Evolutionary conservation across 2,888 invertebrate species (phyloP), one percentile per base, ranked within the genome.

Genomic region (Folsomia manolachei): DNA sequence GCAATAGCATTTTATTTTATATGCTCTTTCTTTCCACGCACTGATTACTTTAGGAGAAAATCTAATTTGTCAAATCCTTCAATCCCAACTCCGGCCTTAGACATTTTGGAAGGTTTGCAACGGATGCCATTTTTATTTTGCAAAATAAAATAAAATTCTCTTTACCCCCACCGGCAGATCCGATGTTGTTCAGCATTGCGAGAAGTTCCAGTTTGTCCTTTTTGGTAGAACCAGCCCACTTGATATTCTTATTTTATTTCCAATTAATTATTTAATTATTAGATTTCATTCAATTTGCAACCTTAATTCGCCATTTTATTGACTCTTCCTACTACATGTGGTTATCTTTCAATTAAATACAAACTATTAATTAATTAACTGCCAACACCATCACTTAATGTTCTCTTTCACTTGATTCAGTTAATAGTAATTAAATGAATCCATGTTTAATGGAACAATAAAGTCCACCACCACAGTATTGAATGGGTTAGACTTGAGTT

Each of bases 181-280:
- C 79, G 62, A 81, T 79, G 72, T 79, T 81, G 70, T 81, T 81
- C 70, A 81, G 69, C 81, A 81, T 81, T 25, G 79, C 78, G 71
- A 80, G 77, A 63, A 80, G 76, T 79, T 80, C 80, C 80, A 80
- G 80, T 71, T 79, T 80, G 78, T 76, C 75, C 75, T 72, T 25
- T 25, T 66, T n/a, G n/a, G 39, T 9, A 39, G 39, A 9, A 4
- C 14, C 14, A 39, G 4, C 39, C 39, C 39, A 39, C 39, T 39
- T 39, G n/a, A n/a, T n/a, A n/a, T 56, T 56, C 56, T 56, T 19
- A 19, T 7, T 9, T 51, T 51, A 51, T n/a, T 56, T 56, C 56
- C 56, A 56, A 56, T 18, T 56, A 56, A 56, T 56, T 56, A 56
- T 19, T 56, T 7, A 56, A 14, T 18, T 56, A 56, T 19, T 56